These are phyloP conservation scores for Tiphia femorata DNA, from an alignment of 2,888 invertebrate genomes.

Conservation along the genomic window DNA sequence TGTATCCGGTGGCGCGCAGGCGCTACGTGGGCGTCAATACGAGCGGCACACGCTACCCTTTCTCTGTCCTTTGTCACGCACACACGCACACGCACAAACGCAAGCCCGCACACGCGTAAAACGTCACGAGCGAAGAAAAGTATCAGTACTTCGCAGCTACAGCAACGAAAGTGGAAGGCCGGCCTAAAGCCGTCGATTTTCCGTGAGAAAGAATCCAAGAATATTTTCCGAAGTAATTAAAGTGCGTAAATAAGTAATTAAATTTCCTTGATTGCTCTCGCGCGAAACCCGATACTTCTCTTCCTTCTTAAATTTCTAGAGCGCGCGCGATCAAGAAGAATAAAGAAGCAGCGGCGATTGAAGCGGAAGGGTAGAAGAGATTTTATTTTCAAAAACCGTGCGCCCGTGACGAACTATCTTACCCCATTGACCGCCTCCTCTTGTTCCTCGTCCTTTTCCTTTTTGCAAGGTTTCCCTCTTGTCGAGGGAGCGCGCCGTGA, in stretches of 20 bases:
- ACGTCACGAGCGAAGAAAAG: constrained; percentile 37
- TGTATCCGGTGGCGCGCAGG: constrained; percentile 55
- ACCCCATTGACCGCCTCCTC: background rate
- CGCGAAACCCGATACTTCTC: background rate
- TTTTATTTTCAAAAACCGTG: too few species aligned
- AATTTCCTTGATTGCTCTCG: too few species aligned
- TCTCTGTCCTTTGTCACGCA: constrained; percentile 53
- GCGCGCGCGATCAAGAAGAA: background rate
- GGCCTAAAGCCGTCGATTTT: too few species aligned
- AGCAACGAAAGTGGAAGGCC: constrained; percentile 37
- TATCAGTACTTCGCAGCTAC: constrained; percentile 30
- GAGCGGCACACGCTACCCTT: constrained; percentile 59
- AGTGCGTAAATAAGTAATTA: too few species aligned
- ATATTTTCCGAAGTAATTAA: too few species aligned
- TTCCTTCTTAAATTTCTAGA: background rate
- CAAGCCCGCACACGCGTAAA: too few species aligned
- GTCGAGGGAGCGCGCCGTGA: background rate
- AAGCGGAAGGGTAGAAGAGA: too few species aligned
- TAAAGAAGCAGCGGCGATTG: too few species aligned
- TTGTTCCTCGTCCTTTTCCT: background rate
- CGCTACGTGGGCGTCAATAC: constrained; percentile 65
- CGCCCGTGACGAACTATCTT: too few species aligned
- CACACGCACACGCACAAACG: constrained; percentile 10
- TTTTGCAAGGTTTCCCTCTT: background rate
- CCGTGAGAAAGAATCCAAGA: too few species aligned